Base-by-base conservation (phyloP, 2,113 vertebrate genomes). In the Erythrocebus patas region DNA sequence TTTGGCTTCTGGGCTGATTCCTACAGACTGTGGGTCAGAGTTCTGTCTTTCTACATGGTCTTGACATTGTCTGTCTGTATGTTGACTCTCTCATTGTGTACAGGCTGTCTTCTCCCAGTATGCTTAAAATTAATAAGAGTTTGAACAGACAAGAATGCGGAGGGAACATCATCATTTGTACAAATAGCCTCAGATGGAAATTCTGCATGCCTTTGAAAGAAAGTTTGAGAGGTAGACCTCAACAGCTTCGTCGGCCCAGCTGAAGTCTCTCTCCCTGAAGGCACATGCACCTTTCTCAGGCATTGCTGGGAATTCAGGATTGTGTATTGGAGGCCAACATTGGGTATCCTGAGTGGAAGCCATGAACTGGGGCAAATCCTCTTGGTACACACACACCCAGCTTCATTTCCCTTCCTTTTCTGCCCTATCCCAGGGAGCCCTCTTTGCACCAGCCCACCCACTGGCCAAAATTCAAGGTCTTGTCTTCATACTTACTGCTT, bases 161-260 rank as follows among this genome's bases (percentile, higher is more conserved):
- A 35, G n/a, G 23, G 40, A 27, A 43, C 64, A 6, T 40, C 38
- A 30, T 45, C 23, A 2, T 68, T 79, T n/a, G 13, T 18, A 22
- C 8, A 18, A 48, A 72, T 4, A 40, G 22, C 12, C 43, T 23
- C 27, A 45, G 40, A 18, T 70, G 50, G 35, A 76, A 91, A 78
- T 50, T 81, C n/a, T 35, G 35, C 5, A 12, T 23, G 66, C 35
- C 61, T 89, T 25, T 43, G 40, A 59, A 43, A 79, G 43, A 50
- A 52, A 10, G 14, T 78, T 72, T 0, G 0, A 66, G 43, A 2
- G 2, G 4, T 45, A 45, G 43, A 45, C 1, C 3, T 22, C 32
- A 64, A 12, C 18, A 9, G 6, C 3, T 84, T 6, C 84, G 11
- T 52, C 20, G 2, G 43, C 5, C 2, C 27, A 48, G 30, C 3